These are phyloP conservation scores for Drosophila micromelanica DNA, from an alignment of 1,140 invertebrate species.

Conservation along the genomic window DNA sequence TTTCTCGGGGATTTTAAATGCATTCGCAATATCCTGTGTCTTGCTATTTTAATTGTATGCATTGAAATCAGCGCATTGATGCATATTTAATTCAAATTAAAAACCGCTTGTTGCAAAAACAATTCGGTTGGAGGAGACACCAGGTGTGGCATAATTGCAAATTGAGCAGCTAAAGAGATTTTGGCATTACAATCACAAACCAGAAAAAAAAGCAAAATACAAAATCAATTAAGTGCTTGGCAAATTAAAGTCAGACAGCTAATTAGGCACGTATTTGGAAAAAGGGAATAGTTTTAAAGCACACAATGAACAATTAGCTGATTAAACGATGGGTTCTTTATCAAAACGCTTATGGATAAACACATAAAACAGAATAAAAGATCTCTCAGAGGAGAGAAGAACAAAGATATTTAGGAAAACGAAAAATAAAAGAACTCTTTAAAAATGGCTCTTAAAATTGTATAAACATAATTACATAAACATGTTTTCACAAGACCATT, in stretches of 20 bases:
- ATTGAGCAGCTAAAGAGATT: constrained; percentile 20
- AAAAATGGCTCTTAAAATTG: too few species aligned
- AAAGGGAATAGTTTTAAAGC: not conserved
- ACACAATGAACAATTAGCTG: too few species aligned
- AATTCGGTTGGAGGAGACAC: not conserved
- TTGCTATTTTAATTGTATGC: constrained; percentile 78
- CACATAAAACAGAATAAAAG: too few species aligned
- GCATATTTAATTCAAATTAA: constrained; percentile 81
- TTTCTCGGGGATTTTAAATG: constrained; percentile 73
- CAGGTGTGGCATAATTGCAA: constrained; percentile 8
- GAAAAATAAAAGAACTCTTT: too few species aligned
- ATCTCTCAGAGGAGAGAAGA: too few species aligned
- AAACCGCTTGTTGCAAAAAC: constrained; percentile 39
- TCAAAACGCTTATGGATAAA: too few species aligned
- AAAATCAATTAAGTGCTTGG: not conserved
- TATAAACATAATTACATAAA: too few species aligned
- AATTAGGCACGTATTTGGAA: not conserved
- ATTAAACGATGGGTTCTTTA: too few species aligned
- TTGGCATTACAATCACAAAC: constrained; percentile 5
- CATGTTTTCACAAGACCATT: too few species aligned
- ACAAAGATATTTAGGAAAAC: too few species aligned
- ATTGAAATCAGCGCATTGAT: constrained; percentile 75
- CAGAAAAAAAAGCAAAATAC: not conserved
- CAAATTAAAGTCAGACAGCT: not conserved
- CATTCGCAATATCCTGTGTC: constrained; percentile 78